phyloP scores from a whole-genome alignment of 1,140 invertebrate genomes.

The Pectinophora gossypiella region DNA sequence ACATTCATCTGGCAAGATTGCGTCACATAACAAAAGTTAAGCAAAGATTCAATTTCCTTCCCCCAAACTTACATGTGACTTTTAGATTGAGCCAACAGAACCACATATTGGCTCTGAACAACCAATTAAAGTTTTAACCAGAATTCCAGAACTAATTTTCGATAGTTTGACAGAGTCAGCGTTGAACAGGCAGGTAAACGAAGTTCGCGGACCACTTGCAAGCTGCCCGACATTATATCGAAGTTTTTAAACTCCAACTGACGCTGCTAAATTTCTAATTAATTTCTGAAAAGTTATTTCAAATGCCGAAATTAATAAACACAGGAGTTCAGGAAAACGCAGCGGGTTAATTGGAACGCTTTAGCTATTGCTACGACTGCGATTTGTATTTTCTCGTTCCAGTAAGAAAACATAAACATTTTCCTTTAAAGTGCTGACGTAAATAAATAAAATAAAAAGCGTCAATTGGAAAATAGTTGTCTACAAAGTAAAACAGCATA shows the following conservation, averaged over 20 bases:
- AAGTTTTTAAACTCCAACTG: neutral
- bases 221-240: slow-evolving; percentile 14
- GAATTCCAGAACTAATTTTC: slow-evolving; percentile 68
- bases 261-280: neutral
- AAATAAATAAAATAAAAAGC: too few relatives aligned
- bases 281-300: slow-evolving; percentile 18
- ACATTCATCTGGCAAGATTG: neutral
- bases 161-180: slow-evolving; percentile 66
- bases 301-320: too few relatives aligned
- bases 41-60: slow-evolving; percentile 35
- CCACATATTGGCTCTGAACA: slow-evolving; percentile 63
- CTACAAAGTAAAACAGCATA: slow-evolving; percentile 1
- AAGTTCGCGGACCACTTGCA: slow-evolving; percentile 37
- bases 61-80: slow-evolving; percentile 35
- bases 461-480: slow-evolving; percentile 17
- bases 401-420: too few relatives aligned
- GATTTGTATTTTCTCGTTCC: too few relatives aligned
- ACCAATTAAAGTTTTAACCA: slow-evolving; percentile 73
- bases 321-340: too few relatives aligned
- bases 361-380: too few relatives aligned
- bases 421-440: too few relatives aligned
- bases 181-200: slow-evolving; percentile 51
- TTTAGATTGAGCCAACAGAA: slow-evolving; percentile 46
- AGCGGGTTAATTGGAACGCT: too few relatives aligned
- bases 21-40: slow-evolving; percentile 26